Evolutionary conservation across 2,113 vertebrate species (phyloP).

Genomic region (Austrofundulus limnaeus): DNA sequence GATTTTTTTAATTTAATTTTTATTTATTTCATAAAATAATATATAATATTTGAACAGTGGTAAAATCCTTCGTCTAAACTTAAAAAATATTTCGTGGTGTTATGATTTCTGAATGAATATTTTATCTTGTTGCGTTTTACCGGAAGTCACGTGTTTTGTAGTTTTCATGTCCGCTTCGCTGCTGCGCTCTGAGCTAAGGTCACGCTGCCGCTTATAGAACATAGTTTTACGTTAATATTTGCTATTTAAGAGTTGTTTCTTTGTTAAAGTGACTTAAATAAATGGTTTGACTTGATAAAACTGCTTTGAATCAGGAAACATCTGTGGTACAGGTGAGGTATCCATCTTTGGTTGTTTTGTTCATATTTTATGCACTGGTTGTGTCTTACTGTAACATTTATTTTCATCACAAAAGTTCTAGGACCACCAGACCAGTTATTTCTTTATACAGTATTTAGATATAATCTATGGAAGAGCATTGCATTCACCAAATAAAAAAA

Average conservation of each 20-base stretch:
- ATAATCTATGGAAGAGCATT: too few species aligned
- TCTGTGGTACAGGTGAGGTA: background rate
- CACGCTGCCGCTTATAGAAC: background rate
- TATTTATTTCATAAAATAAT: too few species aligned
- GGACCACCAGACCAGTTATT: background rate
- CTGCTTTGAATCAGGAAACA: background rate
- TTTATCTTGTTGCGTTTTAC: constrained; percentile 5
- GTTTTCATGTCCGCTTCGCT: background rate
- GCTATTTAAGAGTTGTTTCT: background rate
- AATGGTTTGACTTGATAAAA: background rate
- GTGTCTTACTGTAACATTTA: too few species aligned
- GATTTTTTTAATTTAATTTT: background rate
- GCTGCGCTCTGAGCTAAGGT: constrained; percentile 29
- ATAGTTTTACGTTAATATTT: background rate
- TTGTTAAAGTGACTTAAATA: background rate
- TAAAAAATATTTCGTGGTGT: too few species aligned
- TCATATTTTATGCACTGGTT: too few species aligned
- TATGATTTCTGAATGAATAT: background rate
- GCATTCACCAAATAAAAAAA: too few species aligned
- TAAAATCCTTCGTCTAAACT: background rate
- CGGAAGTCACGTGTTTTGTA: constrained; percentile 26
- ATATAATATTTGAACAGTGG: background rate
- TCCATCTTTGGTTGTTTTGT: background rate
- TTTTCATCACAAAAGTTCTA: too few species aligned
- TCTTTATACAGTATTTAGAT: background rate